Percentiles rank a stretch among this genome's conserved stretches.
Evolutionary conservation across 2,797 vertebrate species (phyloP).

Genomic region (Cottoperca gobio): DNA sequence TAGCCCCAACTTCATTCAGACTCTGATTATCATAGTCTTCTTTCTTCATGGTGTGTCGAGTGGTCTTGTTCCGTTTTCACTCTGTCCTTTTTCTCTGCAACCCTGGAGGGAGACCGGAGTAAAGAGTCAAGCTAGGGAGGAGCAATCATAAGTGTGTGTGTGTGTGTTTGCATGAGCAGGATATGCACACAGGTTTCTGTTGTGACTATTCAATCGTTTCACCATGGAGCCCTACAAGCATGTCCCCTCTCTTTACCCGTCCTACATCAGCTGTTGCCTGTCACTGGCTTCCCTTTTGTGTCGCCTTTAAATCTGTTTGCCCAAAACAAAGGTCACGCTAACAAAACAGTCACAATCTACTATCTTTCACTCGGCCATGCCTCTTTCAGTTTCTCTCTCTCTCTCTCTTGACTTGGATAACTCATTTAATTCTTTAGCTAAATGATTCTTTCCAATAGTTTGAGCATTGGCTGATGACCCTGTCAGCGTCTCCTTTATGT

Average conservation of each 20-base stretch:
- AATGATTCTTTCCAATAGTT: conserved; percentile 59
- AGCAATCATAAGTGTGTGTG: conserved; percentile 58
- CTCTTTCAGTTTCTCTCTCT: conserved; percentile 55
- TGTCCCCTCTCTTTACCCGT: conserved; percentile 67
- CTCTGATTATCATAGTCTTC: conserved; percentile 49
- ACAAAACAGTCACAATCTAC: conserved; percentile 74
- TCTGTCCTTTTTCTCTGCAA: conserved; percentile 62
- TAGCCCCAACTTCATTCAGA: conserved; percentile 33
- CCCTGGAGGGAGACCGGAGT: conserved; percentile 70
- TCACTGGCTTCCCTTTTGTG: conserved; percentile 74
- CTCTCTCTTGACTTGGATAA: conserved; percentile 69
- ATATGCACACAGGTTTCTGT: conserved; percentile 62
- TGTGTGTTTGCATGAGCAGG: conserved; percentile 44
- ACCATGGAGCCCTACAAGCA: conserved; percentile 83
- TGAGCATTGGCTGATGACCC: conserved; percentile 49
- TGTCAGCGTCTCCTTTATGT: conserved; percentile 68
- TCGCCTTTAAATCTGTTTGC: conserved; percentile 83
- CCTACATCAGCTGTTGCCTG: conserved; percentile 76
- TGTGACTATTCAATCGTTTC: conserved; percentile 78
- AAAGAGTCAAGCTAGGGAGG: conserved; percentile 72
- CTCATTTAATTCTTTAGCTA: conserved; percentile 50
- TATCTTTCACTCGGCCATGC: conserved; percentile 47
- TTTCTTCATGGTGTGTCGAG: conserved; percentile 66
- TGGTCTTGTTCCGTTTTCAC: conserved; percentile 57
- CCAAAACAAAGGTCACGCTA: conserved; percentile 84